These are phyloP conservation scores for Lacanobia oleracea DNA, from an alignment of 2,888 invertebrate genomes.

Conservation along the genomic window DNA sequence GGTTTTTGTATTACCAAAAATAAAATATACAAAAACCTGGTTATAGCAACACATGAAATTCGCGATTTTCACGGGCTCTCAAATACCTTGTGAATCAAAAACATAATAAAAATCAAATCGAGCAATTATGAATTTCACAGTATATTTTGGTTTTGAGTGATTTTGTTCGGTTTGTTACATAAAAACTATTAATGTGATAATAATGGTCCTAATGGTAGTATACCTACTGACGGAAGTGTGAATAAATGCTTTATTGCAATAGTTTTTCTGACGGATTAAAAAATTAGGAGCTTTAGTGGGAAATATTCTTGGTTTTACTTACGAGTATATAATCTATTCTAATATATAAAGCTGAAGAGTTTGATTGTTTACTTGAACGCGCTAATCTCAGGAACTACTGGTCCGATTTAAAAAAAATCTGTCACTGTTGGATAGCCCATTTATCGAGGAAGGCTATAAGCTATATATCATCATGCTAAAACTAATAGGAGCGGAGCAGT, in stretches of 20 bases:
- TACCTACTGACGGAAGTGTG: slow-evolving; percentile 6
- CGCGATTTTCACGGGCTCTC: slow-evolving; percentile 29
- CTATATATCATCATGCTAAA: no score
- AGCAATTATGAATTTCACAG: slow-evolving; percentile 63
- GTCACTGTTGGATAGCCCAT: no score
- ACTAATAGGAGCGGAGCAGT: no score
- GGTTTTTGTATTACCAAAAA: background rate
- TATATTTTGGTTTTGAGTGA: slow-evolving; percentile 50
- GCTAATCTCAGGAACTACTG: no score
- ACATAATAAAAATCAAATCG: slow-evolving; percentile 47
- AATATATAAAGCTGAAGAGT: no score
- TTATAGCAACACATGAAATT: background rate
- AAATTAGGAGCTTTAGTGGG: background rate
- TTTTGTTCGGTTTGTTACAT: slow-evolving; percentile 43
- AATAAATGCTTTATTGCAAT: slow-evolving; percentile 11
- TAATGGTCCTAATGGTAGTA: slow-evolving; percentile 19
- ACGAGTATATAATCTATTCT: no score
- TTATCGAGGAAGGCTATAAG: no score
- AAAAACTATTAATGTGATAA: slow-evolving; percentile 39
- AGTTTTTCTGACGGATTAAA: background rate
- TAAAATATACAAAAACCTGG: slow-evolving; percentile 7
- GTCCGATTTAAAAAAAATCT: no score
- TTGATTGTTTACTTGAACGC: no score
- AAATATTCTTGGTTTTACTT: no score
- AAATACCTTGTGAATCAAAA: slow-evolving; percentile 4